Evolutionary conservation across 2,113 vertebrate genomes (phyloP).

Genomic region (Todiramphus chloris): DNA sequence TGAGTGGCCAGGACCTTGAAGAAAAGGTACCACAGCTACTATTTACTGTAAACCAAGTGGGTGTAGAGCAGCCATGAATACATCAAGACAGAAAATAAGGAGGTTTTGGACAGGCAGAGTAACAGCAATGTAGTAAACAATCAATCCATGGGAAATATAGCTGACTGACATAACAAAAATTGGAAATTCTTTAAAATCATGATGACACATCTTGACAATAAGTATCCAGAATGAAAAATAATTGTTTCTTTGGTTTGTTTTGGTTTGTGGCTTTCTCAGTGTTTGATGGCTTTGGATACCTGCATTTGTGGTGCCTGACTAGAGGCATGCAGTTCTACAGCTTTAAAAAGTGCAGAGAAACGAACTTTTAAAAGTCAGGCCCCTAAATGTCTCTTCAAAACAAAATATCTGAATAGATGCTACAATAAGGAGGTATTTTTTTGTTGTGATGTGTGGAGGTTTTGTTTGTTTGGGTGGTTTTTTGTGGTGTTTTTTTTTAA

Average conservation of each 20-base stretch:
- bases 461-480: not conserved
- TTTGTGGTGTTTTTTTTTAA: too few species aligned
- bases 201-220: not conserved
- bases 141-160: not conserved
- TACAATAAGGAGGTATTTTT: not conserved
- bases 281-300: not conserved
- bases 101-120: not conserved
- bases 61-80: not conserved
- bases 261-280: not conserved
- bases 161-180: not conserved
- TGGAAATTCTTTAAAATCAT: not conserved
- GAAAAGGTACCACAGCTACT: not conserved
- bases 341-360: not conserved
- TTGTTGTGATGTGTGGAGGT: not conserved
- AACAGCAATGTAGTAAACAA: not conserved
- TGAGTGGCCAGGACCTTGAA: not conserved
- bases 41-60: not conserved
- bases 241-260: not conserved
- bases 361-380: not conserved
- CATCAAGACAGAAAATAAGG: not conserved
- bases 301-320: not conserved
- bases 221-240: not conserved
- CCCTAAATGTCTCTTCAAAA: not conserved
- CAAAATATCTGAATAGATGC: not conserved
- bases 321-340: not conserved